phyloP scores from a whole-genome alignment of 2,888 invertebrate genomes.

The Endotricha flammealis region DNA sequence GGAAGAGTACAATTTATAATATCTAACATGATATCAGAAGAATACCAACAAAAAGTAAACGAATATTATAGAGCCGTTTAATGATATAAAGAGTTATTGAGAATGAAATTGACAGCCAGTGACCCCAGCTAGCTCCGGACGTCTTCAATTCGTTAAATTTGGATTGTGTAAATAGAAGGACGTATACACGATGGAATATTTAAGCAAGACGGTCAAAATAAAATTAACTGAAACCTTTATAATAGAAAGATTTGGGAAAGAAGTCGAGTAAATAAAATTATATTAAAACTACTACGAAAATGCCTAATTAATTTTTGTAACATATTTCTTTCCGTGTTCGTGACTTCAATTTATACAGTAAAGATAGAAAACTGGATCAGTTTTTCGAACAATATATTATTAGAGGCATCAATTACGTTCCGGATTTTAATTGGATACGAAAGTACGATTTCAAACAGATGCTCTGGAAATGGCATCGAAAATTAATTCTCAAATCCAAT shows the following conservation, averaged over 20 bases:
- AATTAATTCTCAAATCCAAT: constrained; percentile 7
- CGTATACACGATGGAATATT: background rate
- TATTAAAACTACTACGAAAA: no score
- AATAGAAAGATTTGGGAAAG: no score
- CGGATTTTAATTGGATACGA: constrained; percentile 6
- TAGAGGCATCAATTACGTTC: constrained; percentile 1
- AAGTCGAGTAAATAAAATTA: no score
- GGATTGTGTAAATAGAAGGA: constrained; percentile 16
- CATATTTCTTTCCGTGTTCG: background rate
- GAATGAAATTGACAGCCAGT: constrained; percentile 37
- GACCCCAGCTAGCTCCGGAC: constrained; percentile 44
- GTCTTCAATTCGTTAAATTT: constrained; percentile 39
- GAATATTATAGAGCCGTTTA: constrained; percentile 22
- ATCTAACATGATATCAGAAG: no score
- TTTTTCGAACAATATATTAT: constrained; percentile 1
- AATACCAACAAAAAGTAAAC: no score
- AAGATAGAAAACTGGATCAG: constrained; percentile 5
- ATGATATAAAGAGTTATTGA: constrained; percentile 34
- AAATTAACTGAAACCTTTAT: no score
- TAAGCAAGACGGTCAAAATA: no score
- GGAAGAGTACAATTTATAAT: no score
- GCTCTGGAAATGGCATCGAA: constrained; percentile 6
- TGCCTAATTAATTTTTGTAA: no score
- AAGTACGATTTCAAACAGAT: constrained; percentile 4
- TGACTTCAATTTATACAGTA: background rate